Evolutionary conservation across 2,888 invertebrate species (phyloP), one percentile per base, ranked within the genome.

Genomic region (Caenorhabditis sp.): DNA sequence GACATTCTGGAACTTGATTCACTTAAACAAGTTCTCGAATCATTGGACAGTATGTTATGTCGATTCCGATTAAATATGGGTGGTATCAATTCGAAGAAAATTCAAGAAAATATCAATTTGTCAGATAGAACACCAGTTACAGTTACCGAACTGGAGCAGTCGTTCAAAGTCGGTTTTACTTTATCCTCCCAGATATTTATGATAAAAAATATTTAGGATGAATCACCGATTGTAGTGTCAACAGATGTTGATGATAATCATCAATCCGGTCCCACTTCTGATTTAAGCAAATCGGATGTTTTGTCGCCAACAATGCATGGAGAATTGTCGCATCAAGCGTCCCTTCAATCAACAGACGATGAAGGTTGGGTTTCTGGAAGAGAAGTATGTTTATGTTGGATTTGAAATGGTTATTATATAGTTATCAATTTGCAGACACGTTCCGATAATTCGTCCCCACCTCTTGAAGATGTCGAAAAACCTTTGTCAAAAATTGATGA

Each of bases 291-390:
- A 27, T 64, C 64, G 26, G 72, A 67, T 72, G 67, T 37, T 57
- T 3, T 58, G 21, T 21, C 21, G 2, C 26, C 27, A 19, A 55
- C 21, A 10, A 31, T 60, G 5, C 65, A 74, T 17, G 31, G 51
- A 19, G 59, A 66, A 24, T 67, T 74, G 1, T 57, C 66, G 2
- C 74, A 69, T 3, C 74, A 68, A 27, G 43, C 53, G 12, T 68
- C 68, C 4, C 27, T 62, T 12, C 68, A 74, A 21, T 66, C 74
- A 14, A 74, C 74, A 27, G 74, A 74, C n/a, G 74, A 74, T 31
- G 74, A 74, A 66, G 74, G 74, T 60, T 74, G 74, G 74, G 66
- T 24, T 21, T 74, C 74, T 31, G 74, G 74, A 60, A 66, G 49
- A 61, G 74, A 69, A 53, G 67, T 67, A n/a, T 31, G 66, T n/a